phyloP scores from a whole-genome alignment of 2,888 invertebrate genomes.

The Pyrgus malvae region DNA sequence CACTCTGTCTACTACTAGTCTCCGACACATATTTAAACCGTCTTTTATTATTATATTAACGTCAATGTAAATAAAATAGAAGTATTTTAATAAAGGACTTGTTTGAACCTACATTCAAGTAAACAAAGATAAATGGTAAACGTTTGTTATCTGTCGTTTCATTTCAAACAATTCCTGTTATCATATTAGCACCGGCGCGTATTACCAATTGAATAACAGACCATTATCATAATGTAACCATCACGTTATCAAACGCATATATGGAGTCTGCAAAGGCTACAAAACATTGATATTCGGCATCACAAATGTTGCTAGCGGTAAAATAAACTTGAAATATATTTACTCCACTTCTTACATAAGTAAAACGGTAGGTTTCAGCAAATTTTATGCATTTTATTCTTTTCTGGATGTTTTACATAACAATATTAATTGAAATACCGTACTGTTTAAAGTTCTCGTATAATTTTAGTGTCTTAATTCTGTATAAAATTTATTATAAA shows the following conservation, averaged over 20 bases:
- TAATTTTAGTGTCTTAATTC: no score
- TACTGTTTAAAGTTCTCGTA: no score
- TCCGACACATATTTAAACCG: not conserved
- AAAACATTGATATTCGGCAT: not conserved
- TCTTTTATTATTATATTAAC: not conserved
- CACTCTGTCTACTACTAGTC: no score
- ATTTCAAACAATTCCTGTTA: conserved; percentile 1
- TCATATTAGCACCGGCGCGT: not conserved
- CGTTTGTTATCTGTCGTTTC: conserved; percentile 4
- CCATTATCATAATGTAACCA: conserved; percentile 4
- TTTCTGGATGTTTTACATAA: no score
- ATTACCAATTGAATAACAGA: conserved; percentile 7
- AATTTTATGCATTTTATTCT: no score
- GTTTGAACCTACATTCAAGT: conserved; percentile 1
- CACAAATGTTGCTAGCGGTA: no score
- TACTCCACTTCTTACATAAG: no score
- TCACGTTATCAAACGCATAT: not conserved
- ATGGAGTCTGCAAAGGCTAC: not conserved
- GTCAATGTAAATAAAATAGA: not conserved
- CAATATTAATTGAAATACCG: no score
- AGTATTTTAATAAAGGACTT: not conserved
- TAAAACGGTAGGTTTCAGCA: no score
- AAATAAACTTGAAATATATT: no score
- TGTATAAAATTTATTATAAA: no score
- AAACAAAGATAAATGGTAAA: conserved; percentile 7